Evolutionary conservation across 2,113 vertebrate genomes (phyloP).

Genomic region (Steatornis caripensis): DNA sequence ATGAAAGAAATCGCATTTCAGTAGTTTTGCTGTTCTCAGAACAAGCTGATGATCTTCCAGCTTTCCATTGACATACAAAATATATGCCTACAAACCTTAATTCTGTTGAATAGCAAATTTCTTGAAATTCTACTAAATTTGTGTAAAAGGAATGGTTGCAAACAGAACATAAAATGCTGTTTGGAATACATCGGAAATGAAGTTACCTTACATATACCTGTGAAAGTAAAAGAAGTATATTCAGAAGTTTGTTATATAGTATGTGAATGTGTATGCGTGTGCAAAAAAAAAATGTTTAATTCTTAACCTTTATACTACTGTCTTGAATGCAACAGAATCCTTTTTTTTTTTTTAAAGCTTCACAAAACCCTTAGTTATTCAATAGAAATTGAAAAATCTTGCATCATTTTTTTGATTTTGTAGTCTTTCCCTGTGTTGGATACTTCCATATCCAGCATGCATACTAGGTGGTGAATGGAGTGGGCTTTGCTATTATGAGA

Average conservation of each 20-base stretch:
- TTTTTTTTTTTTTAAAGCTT: neutral
- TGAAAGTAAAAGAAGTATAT: neutral
- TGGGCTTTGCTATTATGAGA: neutral
- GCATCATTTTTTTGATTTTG: neutral
- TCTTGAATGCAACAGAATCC: neutral
- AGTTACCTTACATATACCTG: neutral
- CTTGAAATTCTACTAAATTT: neutral
- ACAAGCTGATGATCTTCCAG: neutral
- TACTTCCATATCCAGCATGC: neutral
- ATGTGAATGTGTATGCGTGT: neutral
- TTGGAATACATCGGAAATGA: neutral
- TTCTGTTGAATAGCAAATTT: neutral
- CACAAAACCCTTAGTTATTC: neutral
- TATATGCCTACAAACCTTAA: neutral
- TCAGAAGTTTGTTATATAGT: neutral
- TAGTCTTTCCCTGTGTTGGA: neutral
- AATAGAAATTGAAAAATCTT: neutral
- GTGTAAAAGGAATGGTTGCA: neutral
- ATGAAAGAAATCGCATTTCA: neutral
- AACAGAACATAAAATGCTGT: neutral
- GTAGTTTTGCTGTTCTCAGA: neutral
- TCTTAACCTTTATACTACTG: neutral
- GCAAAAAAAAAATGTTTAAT: neutral
- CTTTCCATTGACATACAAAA: neutral
- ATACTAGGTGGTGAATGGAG: neutral